A percentile compares a stretch with the other conserved stretches of the same genome.
phyloP scores from a whole-genome alignment of 2,113 vertebrate species.

The Anhinga anhinga region DNA sequence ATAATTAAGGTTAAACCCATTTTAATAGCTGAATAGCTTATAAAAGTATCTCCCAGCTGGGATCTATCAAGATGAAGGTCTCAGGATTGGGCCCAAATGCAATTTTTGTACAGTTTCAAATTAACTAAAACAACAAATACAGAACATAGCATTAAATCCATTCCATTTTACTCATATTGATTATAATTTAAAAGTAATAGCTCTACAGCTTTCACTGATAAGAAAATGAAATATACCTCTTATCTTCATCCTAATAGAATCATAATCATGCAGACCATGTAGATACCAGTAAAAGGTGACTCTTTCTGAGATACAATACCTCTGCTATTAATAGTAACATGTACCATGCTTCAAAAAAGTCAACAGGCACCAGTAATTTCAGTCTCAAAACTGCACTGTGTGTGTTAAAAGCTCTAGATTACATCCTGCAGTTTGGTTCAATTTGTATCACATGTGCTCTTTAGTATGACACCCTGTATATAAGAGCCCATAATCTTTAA shows the following conservation, averaged over 20 bases:
- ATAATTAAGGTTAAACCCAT: neutral
- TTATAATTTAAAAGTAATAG: neutral
- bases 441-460: neutral
- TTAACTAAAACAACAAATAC: neutral
- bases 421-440: neutral
- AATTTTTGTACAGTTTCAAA: neutral
- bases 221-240: neutral
- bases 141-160: neutral
- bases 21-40: neutral
- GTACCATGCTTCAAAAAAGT: neutral
- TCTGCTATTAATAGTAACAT: neutral
- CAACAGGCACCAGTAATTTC: neutral
- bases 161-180: neutral
- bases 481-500: neutral
- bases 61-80: neutral
- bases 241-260: neutral
- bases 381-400: neutral
- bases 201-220: neutral
- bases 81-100: neutral
- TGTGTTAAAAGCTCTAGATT: neutral
- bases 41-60: neutral
- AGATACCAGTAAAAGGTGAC: neutral
- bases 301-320: neutral
- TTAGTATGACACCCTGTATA: neutral
- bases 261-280: neutral